Evolutionary conservation across 1,140 invertebrate genomes (phyloP).

Genomic region (Conus betulinus): DNA sequence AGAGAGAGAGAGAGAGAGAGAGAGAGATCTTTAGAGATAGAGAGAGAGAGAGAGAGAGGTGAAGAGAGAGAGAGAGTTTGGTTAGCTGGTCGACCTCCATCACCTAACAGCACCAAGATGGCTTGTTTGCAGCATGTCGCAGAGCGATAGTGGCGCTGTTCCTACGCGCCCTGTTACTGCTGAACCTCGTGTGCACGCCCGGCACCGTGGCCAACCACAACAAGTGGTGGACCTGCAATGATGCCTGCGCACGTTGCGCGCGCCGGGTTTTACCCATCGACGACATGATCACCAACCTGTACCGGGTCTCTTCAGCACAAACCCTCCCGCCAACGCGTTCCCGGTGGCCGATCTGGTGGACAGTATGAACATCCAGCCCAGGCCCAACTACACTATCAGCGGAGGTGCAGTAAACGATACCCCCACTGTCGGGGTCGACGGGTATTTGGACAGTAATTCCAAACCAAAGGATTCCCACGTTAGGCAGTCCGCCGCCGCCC

Average conservation of each 20-base stretch:
- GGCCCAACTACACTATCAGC: neutral
- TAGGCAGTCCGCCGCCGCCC: neutral
- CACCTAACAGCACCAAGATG: too few relatives aligned
- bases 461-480: neutral
- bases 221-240: conserved; percentile 44
- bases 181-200: neutral
- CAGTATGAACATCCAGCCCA: neutral
- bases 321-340: conserved; percentile 27
- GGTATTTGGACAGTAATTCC: conserved; percentile 22
- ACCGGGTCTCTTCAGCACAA: conserved; percentile 45
- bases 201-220: conserved; percentile 33
- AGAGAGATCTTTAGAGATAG: too few relatives aligned
- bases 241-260: conserved; percentile 37
- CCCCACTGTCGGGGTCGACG: neutral
- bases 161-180: conserved; percentile 4
- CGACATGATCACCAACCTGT: conserved; percentile 44
- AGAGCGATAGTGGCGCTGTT: neutral
- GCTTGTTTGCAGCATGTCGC: conserved; percentile 2
- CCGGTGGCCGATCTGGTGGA: conserved; percentile 5
- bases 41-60: too few relatives aligned
- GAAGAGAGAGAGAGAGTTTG: too few relatives aligned
- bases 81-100: too few relatives aligned
- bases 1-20: too few relatives aligned
- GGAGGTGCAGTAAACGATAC: too few relatives aligned
- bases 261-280: conserved; percentile 40